Conservation (phyloP, 2,113 vertebrate species). For the Phycodurus eques region DNA sequence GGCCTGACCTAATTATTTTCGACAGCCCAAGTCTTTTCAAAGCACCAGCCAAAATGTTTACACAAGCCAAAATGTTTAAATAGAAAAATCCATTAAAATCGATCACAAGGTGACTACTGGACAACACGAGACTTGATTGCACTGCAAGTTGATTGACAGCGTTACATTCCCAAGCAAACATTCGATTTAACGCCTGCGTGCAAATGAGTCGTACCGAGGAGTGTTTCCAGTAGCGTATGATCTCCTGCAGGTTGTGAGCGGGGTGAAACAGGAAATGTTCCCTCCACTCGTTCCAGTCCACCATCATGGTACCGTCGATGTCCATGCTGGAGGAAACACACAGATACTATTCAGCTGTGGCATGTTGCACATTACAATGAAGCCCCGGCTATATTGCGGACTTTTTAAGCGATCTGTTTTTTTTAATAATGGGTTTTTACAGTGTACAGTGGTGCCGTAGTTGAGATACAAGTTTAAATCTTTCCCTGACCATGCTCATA, state of each 20-base stretch:
- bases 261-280: conserved; percentile 91
- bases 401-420: background rate
- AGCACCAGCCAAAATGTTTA: conserved; percentile 27
- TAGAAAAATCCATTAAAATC: conserved; percentile 43
- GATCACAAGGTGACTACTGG: background rate
- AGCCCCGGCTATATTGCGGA: background rate
- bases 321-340: conserved; percentile 81
- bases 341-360: background rate
- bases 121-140: conserved; percentile 4
- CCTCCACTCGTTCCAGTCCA: conserved; percentile 95
- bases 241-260: conserved; percentile 86
- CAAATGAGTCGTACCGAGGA: conserved; percentile 76
- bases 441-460: background rate
- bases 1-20: conserved; percentile 44
- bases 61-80: conserved; percentile 24
- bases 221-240: conserved; percentile 90
- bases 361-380: background rate
- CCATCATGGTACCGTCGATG: conserved; percentile 87
- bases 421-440: background rate
- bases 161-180: background rate
- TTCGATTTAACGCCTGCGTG: background rate
- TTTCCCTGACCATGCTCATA: too few species aligned
- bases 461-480: too few species aligned
- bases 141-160: background rate
- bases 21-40: conserved; percentile 17